Evolutionary conservation across 2,797 vertebrate species (phyloP).

Genomic region (Eremophila alpestris): DNA sequence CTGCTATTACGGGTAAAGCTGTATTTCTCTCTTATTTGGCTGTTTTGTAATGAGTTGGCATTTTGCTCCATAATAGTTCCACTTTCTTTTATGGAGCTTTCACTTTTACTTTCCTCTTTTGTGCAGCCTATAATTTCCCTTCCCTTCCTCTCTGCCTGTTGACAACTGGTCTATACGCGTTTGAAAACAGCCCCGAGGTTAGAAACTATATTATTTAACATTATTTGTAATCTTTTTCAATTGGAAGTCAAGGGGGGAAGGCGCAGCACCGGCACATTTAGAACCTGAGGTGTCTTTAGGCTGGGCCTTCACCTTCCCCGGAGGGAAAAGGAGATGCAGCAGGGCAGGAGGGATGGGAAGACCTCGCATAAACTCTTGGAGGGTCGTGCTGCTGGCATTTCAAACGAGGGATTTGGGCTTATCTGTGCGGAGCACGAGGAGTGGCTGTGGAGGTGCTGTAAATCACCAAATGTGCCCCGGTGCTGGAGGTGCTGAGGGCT

Average conservation of each 20-base stretch:
- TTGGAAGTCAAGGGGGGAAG: slow-evolving; percentile 67
- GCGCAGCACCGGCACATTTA: slow-evolving; percentile 13
- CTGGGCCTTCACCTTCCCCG: not conserved
- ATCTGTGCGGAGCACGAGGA: not conserved
- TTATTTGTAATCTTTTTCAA: slow-evolving; percentile 79
- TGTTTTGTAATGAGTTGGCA: slow-evolving; percentile 92
- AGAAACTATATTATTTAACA: slow-evolving; percentile 83
- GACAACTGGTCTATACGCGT: slow-evolving; percentile 75
- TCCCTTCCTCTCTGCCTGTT: slow-evolving; percentile 77
- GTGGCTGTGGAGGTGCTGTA: not conserved
- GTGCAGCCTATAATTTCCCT: slow-evolving; percentile 93
- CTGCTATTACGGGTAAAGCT: slow-evolving; percentile 91
- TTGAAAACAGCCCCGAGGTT: slow-evolving; percentile 80
- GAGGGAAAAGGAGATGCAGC: slow-evolving; percentile 53
- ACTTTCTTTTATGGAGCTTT: slow-evolving; percentile 94
- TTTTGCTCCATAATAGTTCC: slow-evolving; percentile 93
- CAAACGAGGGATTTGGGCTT: slow-evolving; percentile 10
- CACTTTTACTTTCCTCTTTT: slow-evolving; percentile 91
- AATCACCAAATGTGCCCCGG: not conserved
- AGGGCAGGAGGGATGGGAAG: not conserved
- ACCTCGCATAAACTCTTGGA: slow-evolving; percentile 6
- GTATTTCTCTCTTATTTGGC: slow-evolving; percentile 88
- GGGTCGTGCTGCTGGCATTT: not conserved
- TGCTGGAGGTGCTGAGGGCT: not conserved
- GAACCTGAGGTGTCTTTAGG: slow-evolving; percentile 8